Conservation (phyloP, 2,888 invertebrate genomes). For the Lamellibrachia columna region DNA sequence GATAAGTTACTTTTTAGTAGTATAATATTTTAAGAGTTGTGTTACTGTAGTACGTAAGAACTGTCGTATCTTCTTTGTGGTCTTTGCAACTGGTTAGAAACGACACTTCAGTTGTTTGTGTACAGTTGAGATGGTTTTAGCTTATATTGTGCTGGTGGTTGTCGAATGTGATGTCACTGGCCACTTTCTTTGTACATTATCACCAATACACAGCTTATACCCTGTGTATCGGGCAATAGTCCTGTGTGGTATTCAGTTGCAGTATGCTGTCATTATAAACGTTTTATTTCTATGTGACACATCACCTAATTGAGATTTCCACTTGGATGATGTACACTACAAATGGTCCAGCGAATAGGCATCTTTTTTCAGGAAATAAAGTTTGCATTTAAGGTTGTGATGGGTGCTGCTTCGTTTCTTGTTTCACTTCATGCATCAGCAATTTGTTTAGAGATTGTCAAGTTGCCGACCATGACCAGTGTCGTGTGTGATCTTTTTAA, state of each 20-base stretch:
- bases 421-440: not conserved
- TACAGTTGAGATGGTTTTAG: not conserved
- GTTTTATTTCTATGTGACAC: not conserved
- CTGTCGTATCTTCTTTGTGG: not conserved
- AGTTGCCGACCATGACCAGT: too few relatives aligned
- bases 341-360: constrained; percentile 16
- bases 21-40: not conserved
- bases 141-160: not conserved
- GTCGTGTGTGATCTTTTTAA: too few relatives aligned
- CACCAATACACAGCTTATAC: not conserved
- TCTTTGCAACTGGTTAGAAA: not conserved
- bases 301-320: not conserved
- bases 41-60: not conserved
- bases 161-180: not conserved
- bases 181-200: not conserved
- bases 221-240: not conserved
- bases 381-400: not conserved
- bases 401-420: not conserved
- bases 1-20: not conserved
- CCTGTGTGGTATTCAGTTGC: not conserved
- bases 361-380: constrained; percentile 6
- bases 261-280: not conserved
- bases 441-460: too few relatives aligned
- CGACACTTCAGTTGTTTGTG: not conserved
- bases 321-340: not conserved